Evolutionary conservation across 2,888 invertebrate genomes (phyloP), one percentile per base, ranked within the genome.

Genomic region (Teleogryllus oceanicus): DNA sequence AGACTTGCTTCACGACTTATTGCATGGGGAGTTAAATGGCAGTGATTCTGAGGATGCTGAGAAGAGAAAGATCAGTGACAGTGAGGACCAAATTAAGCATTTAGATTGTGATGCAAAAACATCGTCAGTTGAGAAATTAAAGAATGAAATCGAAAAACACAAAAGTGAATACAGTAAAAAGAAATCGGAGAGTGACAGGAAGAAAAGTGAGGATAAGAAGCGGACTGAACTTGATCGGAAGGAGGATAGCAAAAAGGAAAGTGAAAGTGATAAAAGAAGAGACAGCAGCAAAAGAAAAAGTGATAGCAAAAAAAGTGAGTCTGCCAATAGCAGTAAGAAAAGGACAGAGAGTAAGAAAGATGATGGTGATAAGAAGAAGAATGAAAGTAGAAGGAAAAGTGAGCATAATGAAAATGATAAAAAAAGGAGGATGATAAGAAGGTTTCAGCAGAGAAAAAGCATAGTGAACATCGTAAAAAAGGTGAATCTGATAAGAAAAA

Each of bases 81-180:
- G 88, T 89, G 86, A 89, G 88, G 85, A 88, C 89, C 84, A 88
- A 87, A 83, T 82, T 37, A 10, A 75, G 74, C 50, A 83, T 83
- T 78, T 24, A 75, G 12, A 74, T 76, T 12, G 75, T 83, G 78
- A 82, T 82, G 51, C 76, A 81, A 75, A 81, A 82, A 49, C 82
- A 78, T 75, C 80, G 80, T 21, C 78, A 80, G 76, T 77, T 62
- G 80, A 81, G 50, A 80, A 80, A 50, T 77, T 75, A 79, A 82
- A 83, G 78, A 78, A 79, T 77, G 51, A 77, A 76, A 50, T 81
- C 88, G 81, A 87, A 85, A 83, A 87, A 84, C 83, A 83, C 84
- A 79, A 87, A 87, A 77, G 83, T 84, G 51, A 87, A 87, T 82
- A 86, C 84, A 78, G 84, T 83, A 81, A 87, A 81, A 80, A 83